Percentiles rank a stretch among this genome's conserved stretches.
These are phyloP conservation scores for Dipodomys stephensi DNA, from an alignment of 2,113 vertebrate genomes.

Conservation along the genomic window DNA sequence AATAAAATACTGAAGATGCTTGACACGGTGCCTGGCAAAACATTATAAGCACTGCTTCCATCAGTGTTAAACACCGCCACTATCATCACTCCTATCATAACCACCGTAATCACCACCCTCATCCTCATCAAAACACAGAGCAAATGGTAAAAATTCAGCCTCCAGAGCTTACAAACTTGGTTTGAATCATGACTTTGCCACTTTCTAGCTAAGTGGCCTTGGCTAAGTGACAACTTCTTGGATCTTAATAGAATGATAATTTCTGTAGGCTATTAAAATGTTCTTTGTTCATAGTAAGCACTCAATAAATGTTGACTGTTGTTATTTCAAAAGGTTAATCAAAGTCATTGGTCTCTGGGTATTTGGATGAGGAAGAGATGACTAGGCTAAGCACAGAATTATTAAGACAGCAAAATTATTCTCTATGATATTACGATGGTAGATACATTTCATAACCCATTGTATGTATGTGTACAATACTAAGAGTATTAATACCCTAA, in stretches of 20 bases:
- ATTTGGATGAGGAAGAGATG: not conserved
- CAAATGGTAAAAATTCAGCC: conserved; percentile 6
- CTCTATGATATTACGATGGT: conserved; percentile 9
- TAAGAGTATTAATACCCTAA: conserved; percentile 3
- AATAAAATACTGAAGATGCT: not conserved
- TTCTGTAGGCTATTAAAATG: conserved; percentile 25
- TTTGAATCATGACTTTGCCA: conserved; percentile 14
- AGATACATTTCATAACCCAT: conserved; percentile 2
- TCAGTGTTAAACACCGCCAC: not conserved
- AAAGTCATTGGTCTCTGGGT: conserved; percentile 15
- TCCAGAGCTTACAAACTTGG: not conserved
- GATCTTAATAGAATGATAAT: conserved; percentile 6
- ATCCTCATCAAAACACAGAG: conserved; percentile 32
- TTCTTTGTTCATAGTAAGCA: not conserved
- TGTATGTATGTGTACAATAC: not conserved
- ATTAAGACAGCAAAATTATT: conserved; percentile 1
- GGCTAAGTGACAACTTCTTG: conserved; percentile 17
- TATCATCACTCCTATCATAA: not conserved
- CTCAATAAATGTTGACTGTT: conserved; percentile 5
- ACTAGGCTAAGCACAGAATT: not conserved
- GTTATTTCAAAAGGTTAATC: conserved; percentile 35
- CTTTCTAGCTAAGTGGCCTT: conserved; percentile 14
- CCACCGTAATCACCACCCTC: not conserved
- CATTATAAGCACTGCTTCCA: conserved; percentile 3
- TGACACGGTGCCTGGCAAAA: not conserved